A percentile compares a stretch with the other conserved stretches of the same genome.
Conservation (phyloP, 2,113 vertebrate genomes). For the Eolophus roseicapilla region DNA sequence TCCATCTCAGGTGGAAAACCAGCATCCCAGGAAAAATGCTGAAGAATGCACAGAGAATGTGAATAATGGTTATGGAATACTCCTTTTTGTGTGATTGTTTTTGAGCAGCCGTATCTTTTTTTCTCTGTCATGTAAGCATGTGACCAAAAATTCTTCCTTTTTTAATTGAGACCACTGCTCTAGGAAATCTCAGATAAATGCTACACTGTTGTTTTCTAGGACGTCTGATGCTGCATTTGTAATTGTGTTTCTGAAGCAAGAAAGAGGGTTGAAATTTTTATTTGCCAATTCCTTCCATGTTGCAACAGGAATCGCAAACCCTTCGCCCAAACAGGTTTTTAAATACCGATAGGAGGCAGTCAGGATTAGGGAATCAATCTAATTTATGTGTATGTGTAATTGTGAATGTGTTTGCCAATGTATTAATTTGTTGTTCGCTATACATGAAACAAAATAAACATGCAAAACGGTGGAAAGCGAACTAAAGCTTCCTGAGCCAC, state of each 20-base stretch:
- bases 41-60: not conserved
- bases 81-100: not conserved
- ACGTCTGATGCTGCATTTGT: not conserved
- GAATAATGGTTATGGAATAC: not conserved
- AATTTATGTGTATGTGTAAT: not conserved
- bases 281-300: not conserved
- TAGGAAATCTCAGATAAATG: not conserved
- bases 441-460: not conserved
- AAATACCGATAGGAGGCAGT: not conserved
- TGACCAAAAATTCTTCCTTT: not conserved
- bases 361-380: not conserved
- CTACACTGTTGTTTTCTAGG: not conserved
- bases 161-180: not conserved
- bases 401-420: not conserved
- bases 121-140: not conserved
- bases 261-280: not conserved
- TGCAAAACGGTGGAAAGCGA: not conserved
- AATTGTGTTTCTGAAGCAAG: not conserved
- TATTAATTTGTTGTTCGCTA: not conserved
- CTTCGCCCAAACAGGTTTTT: not conserved
- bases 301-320: not conserved
- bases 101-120: not conserved
- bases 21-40: not conserved
- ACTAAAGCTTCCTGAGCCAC: not conserved
- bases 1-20: not conserved